Evolutionary conservation across 2,797 vertebrate species (phyloP), one percentile per base, ranked within the genome.

Genomic region (Pelochelys cantorii): DNA sequence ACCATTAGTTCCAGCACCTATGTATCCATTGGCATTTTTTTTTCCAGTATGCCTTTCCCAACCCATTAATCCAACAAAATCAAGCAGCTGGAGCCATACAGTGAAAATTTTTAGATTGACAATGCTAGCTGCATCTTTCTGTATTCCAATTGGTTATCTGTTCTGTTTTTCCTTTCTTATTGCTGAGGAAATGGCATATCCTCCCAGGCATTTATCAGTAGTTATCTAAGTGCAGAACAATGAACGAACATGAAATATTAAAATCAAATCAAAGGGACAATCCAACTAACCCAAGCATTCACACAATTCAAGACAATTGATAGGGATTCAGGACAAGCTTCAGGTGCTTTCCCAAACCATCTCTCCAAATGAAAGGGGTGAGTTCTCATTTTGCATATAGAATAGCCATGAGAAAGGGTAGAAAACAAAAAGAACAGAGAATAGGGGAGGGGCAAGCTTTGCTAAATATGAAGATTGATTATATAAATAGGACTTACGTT

Each of bases 321-420:
- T 83, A 37, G 13, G 53, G 37, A n/a, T 59, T n/a, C 56, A 42
- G 48, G 87, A 22, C 5, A 34, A 83, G n/a, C n/a, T 75, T 18
- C 29, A 65, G 0, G 79, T 90, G 11, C 48, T 91, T 11, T 53
- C 85, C 18, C 17, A 82, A 52, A 11, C 83, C 17, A 48, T 27
- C 13, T 15, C 79, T 60, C 34, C 85, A 15, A n/a, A 1, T 56
- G 22, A 54, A 92, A 85, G n/a, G 4, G 5, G 3, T 59, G 59
- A 81, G 20, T 86, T 87, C 83, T 91, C 85, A n/a, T 34, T 74
- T 81, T 11, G 55, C 48, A 12, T 29, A 52, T 4, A 48, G 34
- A 85, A 60, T 56, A 55, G 8, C 65, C 93, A 88, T 85, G 75
- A 53, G 68, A 88, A 94, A 92, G n/a, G 2, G 0, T 89, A 56